A percentile compares a stretch with the other conserved stretches of the same genome.
phyloP scores from a whole-genome alignment of 2,113 vertebrate species.

The Phyllostomus hastatus region DNA sequence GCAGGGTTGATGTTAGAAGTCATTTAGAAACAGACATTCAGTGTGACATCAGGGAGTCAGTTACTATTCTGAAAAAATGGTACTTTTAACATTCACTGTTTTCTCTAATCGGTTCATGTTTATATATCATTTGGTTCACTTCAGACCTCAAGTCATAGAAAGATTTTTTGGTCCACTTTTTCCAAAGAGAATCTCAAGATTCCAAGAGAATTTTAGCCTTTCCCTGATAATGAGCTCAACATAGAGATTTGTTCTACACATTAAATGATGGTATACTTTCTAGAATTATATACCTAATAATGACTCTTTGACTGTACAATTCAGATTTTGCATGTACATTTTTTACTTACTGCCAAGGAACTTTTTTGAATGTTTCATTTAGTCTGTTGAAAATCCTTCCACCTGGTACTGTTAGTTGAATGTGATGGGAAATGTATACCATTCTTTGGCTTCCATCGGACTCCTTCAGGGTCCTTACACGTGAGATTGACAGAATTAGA shows the following conservation, averaged over 20 bases:
- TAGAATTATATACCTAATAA: neutral
- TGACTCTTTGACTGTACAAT: neutral
- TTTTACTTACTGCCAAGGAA: constrained; percentile 9
- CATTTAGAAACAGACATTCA: neutral
- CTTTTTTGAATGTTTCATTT: constrained; percentile 9
- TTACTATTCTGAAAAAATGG: neutral
- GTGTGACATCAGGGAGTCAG: neutral
- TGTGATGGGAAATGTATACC: neutral
- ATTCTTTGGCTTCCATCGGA: neutral
- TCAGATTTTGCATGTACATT: neutral
- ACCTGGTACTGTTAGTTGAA: neutral
- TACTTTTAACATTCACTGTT: neutral
- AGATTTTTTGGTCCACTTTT: neutral
- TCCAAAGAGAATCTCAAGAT: constrained; percentile 18
- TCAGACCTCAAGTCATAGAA: neutral
- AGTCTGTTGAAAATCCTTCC: neutral
- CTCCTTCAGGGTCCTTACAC: neutral
- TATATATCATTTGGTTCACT: neutral
- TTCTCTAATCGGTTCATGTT: neutral
- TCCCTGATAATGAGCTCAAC: neutral
- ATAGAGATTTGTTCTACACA: neutral
- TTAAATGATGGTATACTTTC: neutral
- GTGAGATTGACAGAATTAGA: constrained; percentile 13
- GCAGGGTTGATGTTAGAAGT: neutral
- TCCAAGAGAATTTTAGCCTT: neutral